Percentiles rank a stretch among this genome's conserved stretches.
These are phyloP conservation scores for Aramus guarauna DNA, from an alignment of 2,113 vertebrate genomes.

Conservation along the genomic window DNA sequence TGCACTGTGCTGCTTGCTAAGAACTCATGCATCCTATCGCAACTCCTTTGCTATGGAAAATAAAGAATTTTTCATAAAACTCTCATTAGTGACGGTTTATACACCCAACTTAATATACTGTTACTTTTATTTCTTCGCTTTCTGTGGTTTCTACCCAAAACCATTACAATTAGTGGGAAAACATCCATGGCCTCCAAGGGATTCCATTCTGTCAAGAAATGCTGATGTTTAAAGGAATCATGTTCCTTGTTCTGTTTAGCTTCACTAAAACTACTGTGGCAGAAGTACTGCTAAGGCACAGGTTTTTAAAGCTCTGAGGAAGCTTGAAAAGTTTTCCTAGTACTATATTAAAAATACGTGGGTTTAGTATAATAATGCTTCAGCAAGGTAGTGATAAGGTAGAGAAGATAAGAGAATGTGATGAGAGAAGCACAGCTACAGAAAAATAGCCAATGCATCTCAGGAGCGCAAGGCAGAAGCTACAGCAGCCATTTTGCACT, in stretches of 20 bases:
- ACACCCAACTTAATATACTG: neutral
- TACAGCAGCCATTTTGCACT: neutral
- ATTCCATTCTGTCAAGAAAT: neutral
- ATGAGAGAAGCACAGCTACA: neutral
- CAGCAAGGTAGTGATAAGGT: neutral
- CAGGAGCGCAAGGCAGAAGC: neutral
- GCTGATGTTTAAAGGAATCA: constrained; percentile 9
- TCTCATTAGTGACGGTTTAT: neutral
- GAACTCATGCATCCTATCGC: neutral
- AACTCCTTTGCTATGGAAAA: neutral
- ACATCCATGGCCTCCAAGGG: neutral
- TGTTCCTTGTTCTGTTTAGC: neutral
- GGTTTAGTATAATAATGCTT: neutral
- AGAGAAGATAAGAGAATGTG: neutral
- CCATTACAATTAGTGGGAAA: neutral
- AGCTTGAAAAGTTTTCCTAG: neutral
- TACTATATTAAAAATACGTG: neutral
- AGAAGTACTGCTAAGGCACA: constrained; percentile 18
- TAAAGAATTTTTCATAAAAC: neutral
- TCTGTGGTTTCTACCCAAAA: neutral
- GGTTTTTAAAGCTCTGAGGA: neutral
- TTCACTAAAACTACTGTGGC: constrained; percentile 6
- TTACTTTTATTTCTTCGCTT: neutral
- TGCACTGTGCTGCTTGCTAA: neutral
- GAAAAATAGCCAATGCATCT: neutral